A percentile compares a stretch with the other conserved stretches of the same genome.
Conservation (phyloP, 2,797 vertebrate genomes). For the Sebastes nivosus region DNA sequence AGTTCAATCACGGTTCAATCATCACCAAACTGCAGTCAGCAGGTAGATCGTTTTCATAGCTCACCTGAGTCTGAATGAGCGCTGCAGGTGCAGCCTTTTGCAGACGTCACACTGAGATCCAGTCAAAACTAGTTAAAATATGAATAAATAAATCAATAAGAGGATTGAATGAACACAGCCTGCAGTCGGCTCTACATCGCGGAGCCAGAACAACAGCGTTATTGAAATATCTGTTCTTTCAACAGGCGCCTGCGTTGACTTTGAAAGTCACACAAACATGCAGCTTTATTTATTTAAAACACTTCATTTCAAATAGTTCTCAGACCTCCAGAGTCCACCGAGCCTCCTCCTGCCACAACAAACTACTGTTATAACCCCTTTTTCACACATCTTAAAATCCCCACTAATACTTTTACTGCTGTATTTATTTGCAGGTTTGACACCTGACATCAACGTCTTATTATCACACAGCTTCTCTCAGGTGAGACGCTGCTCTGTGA, state of each 20-base stretch:
- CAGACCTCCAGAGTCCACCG: neutral
- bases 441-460: neutral
- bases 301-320: neutral
- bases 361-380: neutral
- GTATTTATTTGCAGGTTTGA: neutral
- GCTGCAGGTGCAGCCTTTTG: no score
- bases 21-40: neutral
- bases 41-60: no score
- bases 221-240: neutral
- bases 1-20: neutral
- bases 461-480: neutral
- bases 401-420: neutral
- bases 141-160: neutral
- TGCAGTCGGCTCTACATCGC: neutral
- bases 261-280: neutral
- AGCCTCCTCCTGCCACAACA: neutral
- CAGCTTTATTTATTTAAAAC: neutral
- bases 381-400: neutral
- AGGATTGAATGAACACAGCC: slow-evolving; percentile 6
- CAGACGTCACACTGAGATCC: neutral
- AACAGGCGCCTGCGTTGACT: neutral
- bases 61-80: no score
- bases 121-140: neutral
- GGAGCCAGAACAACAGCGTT: neutral
- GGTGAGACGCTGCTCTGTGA: neutral